Evolutionary conservation across 2,888 invertebrate genomes (phyloP), one percentile per base, ranked within the genome.

Genomic region (Clunio marinus): DNA sequence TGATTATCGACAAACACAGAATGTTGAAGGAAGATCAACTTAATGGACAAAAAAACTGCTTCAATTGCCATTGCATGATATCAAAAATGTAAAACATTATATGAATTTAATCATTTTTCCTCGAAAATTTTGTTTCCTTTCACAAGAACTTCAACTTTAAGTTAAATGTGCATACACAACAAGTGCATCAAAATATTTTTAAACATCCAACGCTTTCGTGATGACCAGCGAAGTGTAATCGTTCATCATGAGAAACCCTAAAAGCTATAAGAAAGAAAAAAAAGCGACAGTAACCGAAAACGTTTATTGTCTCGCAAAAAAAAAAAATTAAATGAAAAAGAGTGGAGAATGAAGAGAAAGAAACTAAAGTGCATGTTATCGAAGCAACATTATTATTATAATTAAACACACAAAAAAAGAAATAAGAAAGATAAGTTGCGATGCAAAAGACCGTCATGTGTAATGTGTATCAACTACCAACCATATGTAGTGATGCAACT

Each of bases 41-140:
- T 51, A 51, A 51, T 51, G 22, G 17, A 17, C 51, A 51, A 7
- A 51, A 57, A 57, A 57, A 22, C 27, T n/a, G 32, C 41, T 66
- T 55, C 66, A 66, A 66, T 66, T 66, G 51, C 66, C 55, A 66
- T 66, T 66, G 66, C 66, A 66, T 66, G 66, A 66, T 66, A 51
- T 3, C 59, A 32, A 17, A 60, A 60, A 60, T 17, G 41, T n/a
- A 51, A 32, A 32, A 45, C 13, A 13, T 45, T 7, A 45, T n/a
- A n/a, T 22, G 41, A 62, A 62, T 62, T 62, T 62, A 62, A 37
- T 62, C 62, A 62, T 62, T 62, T 41, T 41, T 37, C 24, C 28
- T 32, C 22, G 51, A 51, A 51, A 51, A 41, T 15, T n/a, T n/a
- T 10, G 41, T 51, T 17, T 51, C 20, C 45, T 22, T 51, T 51